These are phyloP conservation scores for Tragelaphus oryx DNA, from an alignment of 2,797 vertebrate genomes.

Conservation along the genomic window DNA sequence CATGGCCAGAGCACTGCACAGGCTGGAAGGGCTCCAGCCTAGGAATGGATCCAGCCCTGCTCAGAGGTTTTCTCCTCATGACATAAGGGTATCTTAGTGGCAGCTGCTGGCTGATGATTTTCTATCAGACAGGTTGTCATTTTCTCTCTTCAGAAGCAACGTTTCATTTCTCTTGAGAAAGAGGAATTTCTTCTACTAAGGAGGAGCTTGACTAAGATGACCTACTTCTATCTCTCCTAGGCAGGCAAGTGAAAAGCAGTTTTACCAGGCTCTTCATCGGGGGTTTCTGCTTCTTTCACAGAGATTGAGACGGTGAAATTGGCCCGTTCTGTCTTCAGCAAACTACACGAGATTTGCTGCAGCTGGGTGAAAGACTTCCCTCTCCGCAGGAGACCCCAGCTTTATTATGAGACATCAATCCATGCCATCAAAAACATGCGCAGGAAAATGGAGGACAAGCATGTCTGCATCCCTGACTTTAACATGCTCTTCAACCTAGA, in stretches of 20 bases:
- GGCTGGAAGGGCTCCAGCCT: neutral
- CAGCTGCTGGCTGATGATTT: neutral
- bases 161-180: conserved; percentile 32
- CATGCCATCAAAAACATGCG: conserved; percentile 99
- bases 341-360: conserved; percentile 93
- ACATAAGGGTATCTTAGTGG: neutral
- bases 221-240: conserved; percentile 72
- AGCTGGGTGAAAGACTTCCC: conserved; percentile 96
- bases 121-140: conserved; percentile 32
- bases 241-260: conserved; percentile 47
- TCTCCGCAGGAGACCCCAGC: conserved; percentile 88
- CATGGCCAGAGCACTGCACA: neutral
- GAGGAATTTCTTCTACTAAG: conserved; percentile 45
- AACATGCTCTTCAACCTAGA: conserved; percentile 97
- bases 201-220: conserved; percentile 48
- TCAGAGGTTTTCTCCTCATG: conserved; percentile 10
- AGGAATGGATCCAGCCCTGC: neutral
- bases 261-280: conserved; percentile 64
- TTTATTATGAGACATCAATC: conserved; percentile 97
- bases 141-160: conserved; percentile 54
- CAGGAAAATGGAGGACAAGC: conserved; percentile 99
- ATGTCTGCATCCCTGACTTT: conserved; percentile 98
- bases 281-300: conserved; percentile 78
- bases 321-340: conserved; percentile 91
- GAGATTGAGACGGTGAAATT: conserved; percentile 94